These are phyloP conservation scores for Cacatua alba DNA, from an alignment of 2,113 vertebrate genomes.

Conservation along the genomic window DNA sequence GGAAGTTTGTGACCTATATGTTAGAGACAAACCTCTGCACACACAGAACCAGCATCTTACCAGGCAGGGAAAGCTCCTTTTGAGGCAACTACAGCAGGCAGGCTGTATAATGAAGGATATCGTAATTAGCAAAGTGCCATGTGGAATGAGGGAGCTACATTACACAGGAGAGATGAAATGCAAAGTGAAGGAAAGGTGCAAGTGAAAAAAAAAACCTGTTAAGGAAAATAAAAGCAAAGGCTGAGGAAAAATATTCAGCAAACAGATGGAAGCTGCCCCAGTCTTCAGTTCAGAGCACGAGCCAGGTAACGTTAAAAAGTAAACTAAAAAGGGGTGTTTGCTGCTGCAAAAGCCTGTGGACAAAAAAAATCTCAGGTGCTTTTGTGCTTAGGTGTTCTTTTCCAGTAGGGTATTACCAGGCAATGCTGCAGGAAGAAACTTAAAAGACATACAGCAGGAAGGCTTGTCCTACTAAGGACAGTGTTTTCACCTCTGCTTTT, in stretches of 20 bases:
- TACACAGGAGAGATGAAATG: slow-evolving; percentile 10
- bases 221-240: not conserved
- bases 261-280: not conserved
- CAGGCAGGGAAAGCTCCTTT: not conserved
- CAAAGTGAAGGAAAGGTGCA: slow-evolving; percentile 6
- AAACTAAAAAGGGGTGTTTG: not conserved
- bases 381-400: not conserved
- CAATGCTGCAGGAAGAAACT: not conserved
- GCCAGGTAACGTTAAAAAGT: not conserved
- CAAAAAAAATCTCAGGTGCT: not conserved
- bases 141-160: slow-evolving; percentile 45
- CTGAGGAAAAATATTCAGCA: not conserved
- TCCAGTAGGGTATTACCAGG: not conserved
- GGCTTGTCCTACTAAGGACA: not conserved
- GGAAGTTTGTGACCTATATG: not conserved
- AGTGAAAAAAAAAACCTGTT: not conserved
- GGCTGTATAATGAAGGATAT: not conserved
- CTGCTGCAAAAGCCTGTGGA: not conserved
- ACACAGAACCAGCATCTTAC: not conserved
- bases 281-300: not conserved
- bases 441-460: not conserved
- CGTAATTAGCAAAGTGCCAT: slow-evolving; percentile 52
- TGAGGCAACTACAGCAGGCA: not conserved
- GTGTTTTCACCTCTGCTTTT: not conserved
- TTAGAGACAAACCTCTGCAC: not conserved